Percentiles rank a stretch among this genome's conserved stretches.
Conservation (phyloP, 2,113 vertebrate genomes). For the Chauna torquata region DNA sequence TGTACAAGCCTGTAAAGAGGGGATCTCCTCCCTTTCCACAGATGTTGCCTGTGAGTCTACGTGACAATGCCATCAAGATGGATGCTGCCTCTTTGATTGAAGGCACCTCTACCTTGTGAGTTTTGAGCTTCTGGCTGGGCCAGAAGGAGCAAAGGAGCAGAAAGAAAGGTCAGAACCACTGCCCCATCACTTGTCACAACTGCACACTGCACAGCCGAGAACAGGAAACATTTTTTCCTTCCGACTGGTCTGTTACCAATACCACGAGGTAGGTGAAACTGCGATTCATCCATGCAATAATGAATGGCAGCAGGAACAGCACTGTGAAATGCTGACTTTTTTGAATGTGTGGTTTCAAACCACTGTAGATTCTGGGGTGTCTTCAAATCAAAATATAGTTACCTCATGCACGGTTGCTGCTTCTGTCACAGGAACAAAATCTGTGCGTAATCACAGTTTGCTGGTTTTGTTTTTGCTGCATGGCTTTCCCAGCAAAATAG, state of each 20-base stretch:
- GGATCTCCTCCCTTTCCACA: neutral
- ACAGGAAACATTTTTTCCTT: neutral
- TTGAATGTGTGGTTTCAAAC: neutral
- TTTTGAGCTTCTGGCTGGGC: neutral
- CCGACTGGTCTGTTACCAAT: neutral
- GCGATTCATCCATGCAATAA: neutral
- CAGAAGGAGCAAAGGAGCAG: neutral
- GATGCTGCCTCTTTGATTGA: neutral
- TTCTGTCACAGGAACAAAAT: neutral
- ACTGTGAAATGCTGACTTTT: neutral
- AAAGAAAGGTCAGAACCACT: neutral
- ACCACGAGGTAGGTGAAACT: neutral
- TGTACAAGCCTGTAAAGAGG: neutral
- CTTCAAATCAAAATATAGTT: neutral
- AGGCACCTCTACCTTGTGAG: neutral
- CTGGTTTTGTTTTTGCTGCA: neutral
- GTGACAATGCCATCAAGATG: neutral
- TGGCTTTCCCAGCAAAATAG: neutral
- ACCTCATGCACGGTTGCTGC: neutral
- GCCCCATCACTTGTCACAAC: neutral
- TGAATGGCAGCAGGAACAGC: neutral
- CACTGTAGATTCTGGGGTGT: neutral
- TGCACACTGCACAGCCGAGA: neutral
- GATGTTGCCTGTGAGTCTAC: fast-evolving
- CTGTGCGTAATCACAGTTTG: neutral